These are phyloP conservation scores for Scolopax bukidnonensis DNA, from an alignment of 2,797 vertebrate genomes.

Conservation along the genomic window DNA sequence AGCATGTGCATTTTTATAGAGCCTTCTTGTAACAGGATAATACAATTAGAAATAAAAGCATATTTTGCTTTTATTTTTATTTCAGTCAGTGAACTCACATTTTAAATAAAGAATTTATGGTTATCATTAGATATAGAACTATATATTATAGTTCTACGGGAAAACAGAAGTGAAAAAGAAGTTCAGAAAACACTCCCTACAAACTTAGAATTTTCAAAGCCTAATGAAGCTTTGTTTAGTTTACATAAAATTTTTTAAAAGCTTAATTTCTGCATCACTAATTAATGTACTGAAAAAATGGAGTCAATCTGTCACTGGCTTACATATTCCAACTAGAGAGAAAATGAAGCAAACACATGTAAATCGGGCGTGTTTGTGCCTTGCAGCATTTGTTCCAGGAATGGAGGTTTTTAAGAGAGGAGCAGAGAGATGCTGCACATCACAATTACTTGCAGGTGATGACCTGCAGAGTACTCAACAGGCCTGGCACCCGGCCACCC, in stretches of 20 bases:
- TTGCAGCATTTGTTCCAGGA: not conserved
- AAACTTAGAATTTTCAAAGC: not conserved
- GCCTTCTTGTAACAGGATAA: not conserved
- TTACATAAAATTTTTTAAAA: not conserved
- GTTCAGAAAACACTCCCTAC: not conserved
- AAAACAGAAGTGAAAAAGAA: not conserved
- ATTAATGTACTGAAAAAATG: not conserved
- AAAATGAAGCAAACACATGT: not conserved
- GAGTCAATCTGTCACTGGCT: not conserved
- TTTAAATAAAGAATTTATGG: not conserved
- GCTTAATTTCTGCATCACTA: not conserved
- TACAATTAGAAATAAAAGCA: constrained; percentile 5
- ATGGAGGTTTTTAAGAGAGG: not conserved
- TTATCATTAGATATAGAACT: not conserved
- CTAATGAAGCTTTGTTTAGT: not conserved
- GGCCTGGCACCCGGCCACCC: not conserved
- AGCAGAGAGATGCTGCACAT: not conserved
- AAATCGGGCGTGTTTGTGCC: not conserved
- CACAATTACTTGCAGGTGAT: not conserved
- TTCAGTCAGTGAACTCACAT: not conserved
- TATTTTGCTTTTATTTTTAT: constrained; percentile 3
- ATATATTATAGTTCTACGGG: not conserved
- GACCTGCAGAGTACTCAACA: not conserved
- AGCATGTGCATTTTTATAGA: constrained; percentile 21
- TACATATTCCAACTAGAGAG: not conserved